Base-by-base conservation (phyloP, 1,140 invertebrate genomes). In the Anthonomus grandis region DNA sequence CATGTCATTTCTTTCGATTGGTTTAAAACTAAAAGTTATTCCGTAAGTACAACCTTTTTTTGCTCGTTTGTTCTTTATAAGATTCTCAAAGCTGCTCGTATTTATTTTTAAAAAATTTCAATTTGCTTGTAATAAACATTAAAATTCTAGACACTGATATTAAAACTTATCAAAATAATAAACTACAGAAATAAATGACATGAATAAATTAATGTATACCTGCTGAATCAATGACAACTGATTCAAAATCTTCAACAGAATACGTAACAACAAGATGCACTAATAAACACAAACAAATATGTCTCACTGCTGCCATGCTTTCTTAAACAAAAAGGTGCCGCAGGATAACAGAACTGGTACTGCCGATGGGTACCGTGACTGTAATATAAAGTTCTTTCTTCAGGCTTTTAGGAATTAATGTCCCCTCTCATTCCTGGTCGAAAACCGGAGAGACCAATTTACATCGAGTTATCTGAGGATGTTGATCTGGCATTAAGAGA, bases 321-420 rank as follows among this genome's bases (percentile, higher is more conserved):
- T 34, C 37, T 38, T 57, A 22, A 61, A 53, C 37, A 25, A 54
- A 53, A 41, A 48, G 47, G 45, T 44, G 17, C 45, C 39, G 42
- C 48, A 59, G 38, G 36, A 48, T 48, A 48, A 53, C 49, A 51
- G 36, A 48, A 59, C 57, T 52, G 50, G 36, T 54, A 46, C 47
- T 50, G 23, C 50, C 25, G 57, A 47, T 53, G 46, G 47, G 49
- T 62, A 66, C 63, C 66, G 67, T 67, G 58, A 59, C 55, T 56
- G 62, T 59, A 58, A 60, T 68, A 50, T 52, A 62, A 68, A 68
- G 64, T 67, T 65, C 63, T 61, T 70, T 62, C 67, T 70, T 68
- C 67, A 70, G 68, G 65, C 60, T 56, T 27, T 45, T 47, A 51
- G 53, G 52, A 50, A 31, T 37, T 64, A 54, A 55, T 51, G 64